Conservation (phyloP, 2,888 invertebrate genomes). For the Eupithecia vulgata region DNA sequence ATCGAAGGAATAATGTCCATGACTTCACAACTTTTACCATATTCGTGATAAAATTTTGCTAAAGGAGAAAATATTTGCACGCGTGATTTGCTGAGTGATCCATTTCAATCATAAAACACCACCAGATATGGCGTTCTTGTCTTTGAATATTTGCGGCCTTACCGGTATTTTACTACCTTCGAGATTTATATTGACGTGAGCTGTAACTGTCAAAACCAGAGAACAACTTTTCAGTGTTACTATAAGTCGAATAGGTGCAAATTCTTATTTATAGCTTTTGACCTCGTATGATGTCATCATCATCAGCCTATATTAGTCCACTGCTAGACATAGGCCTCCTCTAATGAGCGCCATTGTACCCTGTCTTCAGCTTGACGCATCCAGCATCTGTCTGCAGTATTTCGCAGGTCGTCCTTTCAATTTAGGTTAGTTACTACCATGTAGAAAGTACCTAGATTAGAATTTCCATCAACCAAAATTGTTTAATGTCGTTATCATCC, state of each 20-base stretch:
- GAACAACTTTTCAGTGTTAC: constrained; percentile 2
- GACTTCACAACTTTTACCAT: not conserved
- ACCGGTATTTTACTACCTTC: constrained; percentile 1
- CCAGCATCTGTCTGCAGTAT: too few relatives aligned
- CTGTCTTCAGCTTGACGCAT: too few relatives aligned
- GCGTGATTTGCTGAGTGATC: constrained; percentile 1
- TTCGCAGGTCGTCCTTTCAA: too few relatives aligned
- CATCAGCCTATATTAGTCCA: too few relatives aligned
- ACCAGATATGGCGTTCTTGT: constrained; percentile 5
- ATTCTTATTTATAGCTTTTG: not conserved
- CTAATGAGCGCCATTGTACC: too few relatives aligned
- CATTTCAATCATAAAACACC: constrained; percentile 7
- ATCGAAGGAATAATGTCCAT: not conserved
- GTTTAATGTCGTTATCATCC: not conserved
- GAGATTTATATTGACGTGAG: constrained; percentile 7
- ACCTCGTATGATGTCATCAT: too few relatives aligned
- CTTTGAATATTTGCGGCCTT: constrained; percentile 3
- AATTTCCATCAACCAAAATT: not conserved
- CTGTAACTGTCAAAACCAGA: constrained; percentile 14
- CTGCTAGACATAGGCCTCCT: too few relatives aligned
- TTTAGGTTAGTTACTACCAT: not conserved
- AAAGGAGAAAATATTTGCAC: not conserved
- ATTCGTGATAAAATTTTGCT: not conserved
- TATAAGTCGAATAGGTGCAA: not conserved
- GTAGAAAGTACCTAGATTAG: not conserved